Evolutionary conservation across 1,140 invertebrate species (phyloP), one percentile per base, ranked within the genome.

Genomic region (Drepana arcuata): DNA sequence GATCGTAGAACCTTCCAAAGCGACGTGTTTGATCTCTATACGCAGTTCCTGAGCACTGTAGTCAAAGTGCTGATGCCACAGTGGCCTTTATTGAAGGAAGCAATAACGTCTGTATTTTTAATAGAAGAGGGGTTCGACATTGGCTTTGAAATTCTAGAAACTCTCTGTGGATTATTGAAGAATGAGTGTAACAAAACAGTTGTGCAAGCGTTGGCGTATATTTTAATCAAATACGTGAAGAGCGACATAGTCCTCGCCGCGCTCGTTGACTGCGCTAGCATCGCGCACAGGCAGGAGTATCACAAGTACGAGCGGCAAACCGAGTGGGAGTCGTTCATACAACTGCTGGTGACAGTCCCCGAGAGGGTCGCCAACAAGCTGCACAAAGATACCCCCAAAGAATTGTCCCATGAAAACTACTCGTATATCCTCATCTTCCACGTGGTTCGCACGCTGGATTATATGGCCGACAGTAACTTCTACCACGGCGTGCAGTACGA

Each of bases 361-460:
- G 87, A 82, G 48, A 70, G 88, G 43, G 71, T 93, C 1, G 89
- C 90, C 2, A 94, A 93, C 63, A 85, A 83, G 45, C 41, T 89
- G 5, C 59, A 88, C 26, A 70, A 61, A 0, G 72, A 88, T 25
- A 68, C 87, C 1, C 85, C 87, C 0, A 71, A 86, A 21, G 77
- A 84, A n/a, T 92, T 91, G 60, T 64, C 78, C 0, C 66, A 82
- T 0, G 72, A 86, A n/a, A 77, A 81, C 11, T 92, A 86, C 63
- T 72, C 85, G 1, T 86, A 85, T 39, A 52, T 88, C n/a, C 51
- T 93, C 0, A 66, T 86, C 10, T 85, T 86, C 48, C 89, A 92
- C 46, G 56, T 91, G 2, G 48, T 86, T 0, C 83, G 87, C 36
- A 63, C 81, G 4, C 55, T 92, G 0, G 84, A 87, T 40, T 91